These are phyloP conservation scores for Luscinia luscinia DNA, from an alignment of 2,797 vertebrate genomes.

Conservation along the genomic window DNA sequence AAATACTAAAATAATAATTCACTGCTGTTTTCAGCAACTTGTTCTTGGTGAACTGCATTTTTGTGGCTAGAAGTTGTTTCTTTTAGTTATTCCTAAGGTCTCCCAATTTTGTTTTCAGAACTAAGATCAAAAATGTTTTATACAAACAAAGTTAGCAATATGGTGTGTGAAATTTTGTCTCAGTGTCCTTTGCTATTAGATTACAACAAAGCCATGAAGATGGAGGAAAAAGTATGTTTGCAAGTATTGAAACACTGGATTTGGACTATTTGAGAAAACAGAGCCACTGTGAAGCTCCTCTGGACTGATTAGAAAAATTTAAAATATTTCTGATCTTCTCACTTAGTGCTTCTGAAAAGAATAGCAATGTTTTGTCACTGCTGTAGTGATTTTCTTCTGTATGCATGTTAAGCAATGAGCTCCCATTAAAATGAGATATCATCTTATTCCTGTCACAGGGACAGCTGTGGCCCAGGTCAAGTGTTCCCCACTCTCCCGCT, in stretches of 20 bases:
- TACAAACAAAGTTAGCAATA: background rate
- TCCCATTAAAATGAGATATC: background rate
- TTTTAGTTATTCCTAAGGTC: background rate
- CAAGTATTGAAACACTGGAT: background rate
- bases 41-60: background rate
- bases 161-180: background rate
- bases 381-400: background rate
- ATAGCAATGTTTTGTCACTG: background rate
- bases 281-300: background rate
- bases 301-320: background rate
- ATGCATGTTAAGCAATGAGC: background rate
- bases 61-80: background rate
- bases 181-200: background rate
- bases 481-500: accelerated
- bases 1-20: background rate
- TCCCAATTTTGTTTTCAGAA: background rate
- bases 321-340: background rate
- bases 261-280: background rate
- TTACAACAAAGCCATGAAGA: background rate
- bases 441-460: background rate
- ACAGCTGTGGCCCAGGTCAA: background rate
- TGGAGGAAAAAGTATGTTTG: background rate
- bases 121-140: background rate
- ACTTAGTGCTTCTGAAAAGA: background rate
- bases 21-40: background rate